Evolutionary conservation across 2,888 invertebrate genomes (phyloP).

Genomic region (Drosophila prolongata): DNA sequence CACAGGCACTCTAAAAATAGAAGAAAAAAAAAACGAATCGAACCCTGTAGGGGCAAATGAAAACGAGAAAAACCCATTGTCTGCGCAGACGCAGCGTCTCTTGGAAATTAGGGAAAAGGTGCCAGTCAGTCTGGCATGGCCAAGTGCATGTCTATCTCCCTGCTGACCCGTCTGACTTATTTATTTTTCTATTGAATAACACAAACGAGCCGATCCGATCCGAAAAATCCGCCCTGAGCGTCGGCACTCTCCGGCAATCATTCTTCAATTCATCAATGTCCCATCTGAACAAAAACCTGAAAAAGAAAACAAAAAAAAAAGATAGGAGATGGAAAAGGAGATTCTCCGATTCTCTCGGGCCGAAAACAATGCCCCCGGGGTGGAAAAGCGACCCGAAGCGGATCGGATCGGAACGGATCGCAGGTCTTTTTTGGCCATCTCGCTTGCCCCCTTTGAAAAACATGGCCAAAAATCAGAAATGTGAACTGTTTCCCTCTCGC

Average conservation of each 20-base stretch:
- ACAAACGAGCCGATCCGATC: conserved; percentile 44
- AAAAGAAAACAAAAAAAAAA: conserved; percentile 10
- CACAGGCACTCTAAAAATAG: conserved; percentile 14
- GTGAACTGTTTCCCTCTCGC: conserved; percentile 1
- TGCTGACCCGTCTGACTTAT: conserved; percentile 60
- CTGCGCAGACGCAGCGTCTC: conserved; percentile 41
- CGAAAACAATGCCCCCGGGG: conserved; percentile 41
- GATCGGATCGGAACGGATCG: conserved; percentile 33
- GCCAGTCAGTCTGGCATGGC: conserved; percentile 81
- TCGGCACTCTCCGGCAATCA: conserved; percentile 67
- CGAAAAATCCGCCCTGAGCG: conserved; percentile 49
- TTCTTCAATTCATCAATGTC: conserved; percentile 80
- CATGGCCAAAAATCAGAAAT: conserved; percentile 9
- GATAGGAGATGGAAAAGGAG: conserved; percentile 13
- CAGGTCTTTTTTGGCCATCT: conserved; percentile 22
- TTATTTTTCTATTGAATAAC: conserved; percentile 76
- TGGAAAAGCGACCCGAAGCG: conserved; percentile 38
- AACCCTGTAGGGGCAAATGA: conserved; percentile 1
- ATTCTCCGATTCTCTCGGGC: conserved; percentile 10
- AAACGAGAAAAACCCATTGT: conserved; percentile 24
- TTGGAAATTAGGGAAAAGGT: conserved; percentile 64
- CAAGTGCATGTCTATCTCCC: conserved; percentile 43
- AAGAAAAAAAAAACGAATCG: neutral
- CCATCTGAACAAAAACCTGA: conserved; percentile 29
- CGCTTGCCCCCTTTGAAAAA: neutral